These are phyloP conservation scores for Dufourea novaeangliae DNA, from an alignment of 1,140 invertebrate species.

Conservation along the genomic window DNA sequence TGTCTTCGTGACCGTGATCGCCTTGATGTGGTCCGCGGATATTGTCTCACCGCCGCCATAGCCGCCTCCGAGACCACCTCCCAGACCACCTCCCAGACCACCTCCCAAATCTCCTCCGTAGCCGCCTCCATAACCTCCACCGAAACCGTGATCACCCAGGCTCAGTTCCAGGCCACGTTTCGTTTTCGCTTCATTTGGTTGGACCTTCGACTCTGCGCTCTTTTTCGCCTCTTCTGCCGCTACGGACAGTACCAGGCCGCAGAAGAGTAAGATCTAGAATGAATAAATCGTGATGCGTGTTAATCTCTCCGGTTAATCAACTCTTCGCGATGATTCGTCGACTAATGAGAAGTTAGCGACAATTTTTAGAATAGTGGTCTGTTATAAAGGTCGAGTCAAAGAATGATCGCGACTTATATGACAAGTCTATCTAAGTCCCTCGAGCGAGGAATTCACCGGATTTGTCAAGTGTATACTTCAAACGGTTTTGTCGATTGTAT, in stretches of 20 bases:
- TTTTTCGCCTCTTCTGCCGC: slow-evolving; percentile 67
- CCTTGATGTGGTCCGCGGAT: slow-evolving; percentile 76
- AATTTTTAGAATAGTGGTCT: neutral
- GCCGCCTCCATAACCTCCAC: slow-evolving; percentile 34
- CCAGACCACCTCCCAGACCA: slow-evolving; percentile 57
- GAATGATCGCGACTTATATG: neutral
- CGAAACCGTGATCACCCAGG: slow-evolving; percentile 67
- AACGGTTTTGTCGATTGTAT: neutral
- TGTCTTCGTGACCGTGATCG: slow-evolving; percentile 80
- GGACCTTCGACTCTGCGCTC: slow-evolving; percentile 49
- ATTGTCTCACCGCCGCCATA: slow-evolving; percentile 64
- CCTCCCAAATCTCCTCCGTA: slow-evolving; percentile 53
- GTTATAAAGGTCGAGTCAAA: neutral
- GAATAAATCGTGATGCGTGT: slow-evolving; percentile 14
- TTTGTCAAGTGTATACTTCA: neutral
- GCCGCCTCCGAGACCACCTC: slow-evolving; percentile 60
- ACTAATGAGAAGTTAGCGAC: neutral
- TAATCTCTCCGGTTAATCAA: neutral
- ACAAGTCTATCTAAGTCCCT: neutral
- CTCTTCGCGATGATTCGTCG: neutral
- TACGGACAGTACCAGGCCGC: slow-evolving; percentile 68
- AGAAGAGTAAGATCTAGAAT: slow-evolving; percentile 69
- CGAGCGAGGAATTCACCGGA: neutral
- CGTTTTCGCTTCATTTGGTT: slow-evolving; percentile 68
- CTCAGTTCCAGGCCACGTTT: slow-evolving; percentile 76